A percentile compares a stretch with the other conserved stretches of the same genome.
Conservation (phyloP, 2,797 vertebrate genomes). For the Coluber constrictor region DNA sequence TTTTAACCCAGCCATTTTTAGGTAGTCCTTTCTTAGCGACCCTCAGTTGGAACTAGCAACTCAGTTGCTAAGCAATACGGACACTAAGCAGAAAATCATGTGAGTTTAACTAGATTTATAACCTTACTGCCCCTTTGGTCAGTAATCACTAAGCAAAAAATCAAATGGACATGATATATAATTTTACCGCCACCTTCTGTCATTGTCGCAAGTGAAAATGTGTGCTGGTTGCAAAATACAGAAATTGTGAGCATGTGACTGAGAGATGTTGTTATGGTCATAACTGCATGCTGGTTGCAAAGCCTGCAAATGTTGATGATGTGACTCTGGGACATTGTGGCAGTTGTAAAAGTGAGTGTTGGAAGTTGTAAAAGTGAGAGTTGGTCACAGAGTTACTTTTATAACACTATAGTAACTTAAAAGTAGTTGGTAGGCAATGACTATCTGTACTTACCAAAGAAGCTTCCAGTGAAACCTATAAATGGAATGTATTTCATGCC, state of each 20-base stretch:
- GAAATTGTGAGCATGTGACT: background rate
- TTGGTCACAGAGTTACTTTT: background rate
- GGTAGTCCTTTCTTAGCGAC: background rate
- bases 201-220: background rate
- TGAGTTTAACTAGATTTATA: background rate
- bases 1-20: background rate
- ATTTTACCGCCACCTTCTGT: background rate
- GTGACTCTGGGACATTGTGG: background rate
- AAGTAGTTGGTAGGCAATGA: background rate
- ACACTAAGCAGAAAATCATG: background rate
- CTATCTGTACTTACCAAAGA: background rate
- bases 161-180: background rate
- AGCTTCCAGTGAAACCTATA: background rate
- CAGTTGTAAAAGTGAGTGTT: background rate
- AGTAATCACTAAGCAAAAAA: background rate
- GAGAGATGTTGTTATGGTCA: background rate
- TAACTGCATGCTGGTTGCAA: background rate
- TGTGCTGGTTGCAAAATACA: background rate
- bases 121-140: background rate
- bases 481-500: background rate
- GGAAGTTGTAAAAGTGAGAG: background rate
- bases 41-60: background rate
- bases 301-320: background rate
- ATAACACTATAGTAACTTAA: background rate
- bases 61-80: background rate